Conservation (phyloP, 2,797 vertebrate genomes). For the Platyrinchus mystaceus region DNA sequence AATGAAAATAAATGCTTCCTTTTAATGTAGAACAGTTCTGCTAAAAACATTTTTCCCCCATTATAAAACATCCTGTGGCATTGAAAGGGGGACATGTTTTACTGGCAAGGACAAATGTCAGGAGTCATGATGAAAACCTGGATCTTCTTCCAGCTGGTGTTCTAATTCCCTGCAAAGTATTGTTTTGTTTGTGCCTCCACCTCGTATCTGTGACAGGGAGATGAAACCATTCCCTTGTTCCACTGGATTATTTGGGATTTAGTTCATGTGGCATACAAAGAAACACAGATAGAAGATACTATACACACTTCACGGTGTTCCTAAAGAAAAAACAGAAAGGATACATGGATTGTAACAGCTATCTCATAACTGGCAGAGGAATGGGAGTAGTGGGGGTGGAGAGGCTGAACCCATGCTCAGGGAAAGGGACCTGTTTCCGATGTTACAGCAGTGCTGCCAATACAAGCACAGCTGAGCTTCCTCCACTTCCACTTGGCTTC, state of each 20-base stretch:
- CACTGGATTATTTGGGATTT: not conserved
- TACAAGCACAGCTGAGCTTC: not conserved
- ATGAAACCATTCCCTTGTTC: not conserved
- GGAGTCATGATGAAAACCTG: conserved; percentile 13
- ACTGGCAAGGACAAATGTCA: conserved; percentile 46
- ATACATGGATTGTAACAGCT: not conserved
- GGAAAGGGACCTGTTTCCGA: not conserved
- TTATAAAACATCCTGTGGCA: conserved; percentile 37
- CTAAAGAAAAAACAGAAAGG: not conserved
- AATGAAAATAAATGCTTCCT: conserved; percentile 52
- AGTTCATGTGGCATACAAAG: not conserved
- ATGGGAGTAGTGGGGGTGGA: not conserved
- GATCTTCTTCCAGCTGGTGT: not conserved
- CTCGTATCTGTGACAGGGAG: not conserved
- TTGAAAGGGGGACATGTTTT: conserved; percentile 14
- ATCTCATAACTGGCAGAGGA: not conserved
- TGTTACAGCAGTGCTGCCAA: not conserved
- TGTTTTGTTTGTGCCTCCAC: not conserved
- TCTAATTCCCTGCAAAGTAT: not conserved
- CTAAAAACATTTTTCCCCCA: not conserved
- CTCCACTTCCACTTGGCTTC: not conserved
- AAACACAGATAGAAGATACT: not conserved
- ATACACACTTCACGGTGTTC: not conserved
- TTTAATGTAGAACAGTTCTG: conserved; percentile 23
- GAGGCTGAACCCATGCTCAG: not conserved